phyloP scores from a whole-genome alignment of 2,797 vertebrate genomes.

The Hyperoplus lanceolatus region DNA sequence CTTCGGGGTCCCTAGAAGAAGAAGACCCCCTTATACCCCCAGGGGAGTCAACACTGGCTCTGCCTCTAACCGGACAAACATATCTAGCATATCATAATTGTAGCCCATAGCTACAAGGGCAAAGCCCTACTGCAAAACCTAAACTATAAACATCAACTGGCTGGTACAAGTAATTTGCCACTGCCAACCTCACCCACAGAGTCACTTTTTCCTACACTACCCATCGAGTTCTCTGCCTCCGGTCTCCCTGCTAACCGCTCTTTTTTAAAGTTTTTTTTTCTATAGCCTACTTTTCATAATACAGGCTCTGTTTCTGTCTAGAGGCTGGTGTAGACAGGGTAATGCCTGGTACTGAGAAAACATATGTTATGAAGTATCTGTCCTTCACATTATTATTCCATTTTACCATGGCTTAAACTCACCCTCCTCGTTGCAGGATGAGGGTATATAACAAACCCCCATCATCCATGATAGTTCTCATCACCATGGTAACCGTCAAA shows the following conservation, averaged over 20 bases:
- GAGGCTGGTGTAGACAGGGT: not conserved
- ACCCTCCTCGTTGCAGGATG: not conserved
- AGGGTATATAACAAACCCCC: slow-evolving; percentile 7
- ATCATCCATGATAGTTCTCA: not conserved
- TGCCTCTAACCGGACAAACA: not conserved
- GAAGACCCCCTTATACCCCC: not conserved
- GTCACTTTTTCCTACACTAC: slow-evolving; percentile 33
- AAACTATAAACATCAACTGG: not conserved
- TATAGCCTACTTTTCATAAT: not conserved
- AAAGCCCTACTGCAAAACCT: not conserved
- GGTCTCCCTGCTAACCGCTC: slow-evolving; percentile 2
- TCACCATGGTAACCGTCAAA: slow-evolving; percentile 18
- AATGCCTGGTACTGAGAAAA: not conserved
- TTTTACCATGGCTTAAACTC: slow-evolving; percentile 6
- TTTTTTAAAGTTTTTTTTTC: slow-evolving; percentile 7
- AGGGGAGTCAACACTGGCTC: not conserved
- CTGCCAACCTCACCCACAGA: slow-evolving; percentile 17
- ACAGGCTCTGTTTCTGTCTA: slow-evolving; percentile 2
- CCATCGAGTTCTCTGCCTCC: not conserved
- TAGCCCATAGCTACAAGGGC: not conserved
- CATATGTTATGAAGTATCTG: not conserved
- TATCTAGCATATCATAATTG: not conserved
- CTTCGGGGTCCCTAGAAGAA: not conserved
- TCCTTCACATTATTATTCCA: not conserved
- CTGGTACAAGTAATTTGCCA: slow-evolving; percentile 3